phyloP scores from a whole-genome alignment of 2,113 vertebrate genomes.

The Onychorhynchus coronatus region DNA sequence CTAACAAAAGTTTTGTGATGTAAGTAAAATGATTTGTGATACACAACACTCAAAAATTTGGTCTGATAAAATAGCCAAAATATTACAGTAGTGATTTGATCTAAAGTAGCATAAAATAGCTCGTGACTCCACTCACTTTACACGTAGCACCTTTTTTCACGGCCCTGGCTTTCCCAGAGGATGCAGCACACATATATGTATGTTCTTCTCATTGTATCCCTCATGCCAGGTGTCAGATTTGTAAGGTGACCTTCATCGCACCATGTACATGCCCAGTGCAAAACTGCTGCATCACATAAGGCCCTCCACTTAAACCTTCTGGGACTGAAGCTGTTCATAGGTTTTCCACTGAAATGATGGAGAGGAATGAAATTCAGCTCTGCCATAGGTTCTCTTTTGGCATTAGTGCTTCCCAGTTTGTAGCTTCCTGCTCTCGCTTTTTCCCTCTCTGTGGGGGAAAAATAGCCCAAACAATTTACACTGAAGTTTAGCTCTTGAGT shows the following conservation, averaged over 20 bases:
- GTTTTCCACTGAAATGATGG: background rate
- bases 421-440: background rate
- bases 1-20: background rate
- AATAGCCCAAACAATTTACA: background rate
- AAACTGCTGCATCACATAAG: background rate
- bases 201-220: background rate
- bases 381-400: background rate
- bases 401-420: background rate
- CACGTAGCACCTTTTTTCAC: background rate
- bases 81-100: background rate
- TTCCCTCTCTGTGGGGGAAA: background rate
- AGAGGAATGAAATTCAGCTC: background rate
- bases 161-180: background rate
- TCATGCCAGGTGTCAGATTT: background rate
- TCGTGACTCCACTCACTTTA: background rate
- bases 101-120: background rate
- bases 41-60: background rate
- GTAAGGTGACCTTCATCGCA: background rate
- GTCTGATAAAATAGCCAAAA: background rate
- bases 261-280: fast-evolving
- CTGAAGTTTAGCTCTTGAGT: background rate
- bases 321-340: background rate
- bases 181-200: background rate
- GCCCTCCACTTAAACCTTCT: background rate
- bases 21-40: background rate